A percentile compares a stretch with the other conserved stretches of the same genome.
Conservation (phyloP, 2,113 vertebrate genomes). For the Lophura nycthemera region DNA sequence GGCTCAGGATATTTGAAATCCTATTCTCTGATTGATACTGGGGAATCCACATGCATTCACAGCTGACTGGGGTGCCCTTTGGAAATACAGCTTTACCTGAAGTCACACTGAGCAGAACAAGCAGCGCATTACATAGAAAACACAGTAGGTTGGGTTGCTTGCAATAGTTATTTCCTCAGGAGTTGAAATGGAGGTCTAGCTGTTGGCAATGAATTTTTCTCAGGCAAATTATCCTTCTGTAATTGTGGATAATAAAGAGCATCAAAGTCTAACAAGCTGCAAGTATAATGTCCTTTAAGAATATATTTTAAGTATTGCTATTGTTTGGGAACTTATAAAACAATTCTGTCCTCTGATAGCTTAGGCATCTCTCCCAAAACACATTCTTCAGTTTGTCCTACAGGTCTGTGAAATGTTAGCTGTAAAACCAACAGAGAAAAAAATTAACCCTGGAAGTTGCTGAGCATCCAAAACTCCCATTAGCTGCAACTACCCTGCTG, state of each 20-base stretch:
- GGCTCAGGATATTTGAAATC: neutral
- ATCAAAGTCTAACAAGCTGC: neutral
- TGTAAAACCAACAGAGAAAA: conserved; percentile 57
- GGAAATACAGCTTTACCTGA: neutral
- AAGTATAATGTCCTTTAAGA: neutral
- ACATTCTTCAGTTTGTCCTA: conserved; percentile 21
- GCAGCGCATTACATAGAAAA: neutral
- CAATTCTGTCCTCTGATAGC: neutral
- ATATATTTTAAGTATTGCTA: neutral
- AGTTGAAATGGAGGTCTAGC: neutral
- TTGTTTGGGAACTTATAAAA: neutral
- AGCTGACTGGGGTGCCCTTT: neutral
- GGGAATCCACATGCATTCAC: neutral
- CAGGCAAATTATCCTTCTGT: neutral
- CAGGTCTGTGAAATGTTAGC: conserved; percentile 20
- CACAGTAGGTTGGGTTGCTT: neutral
- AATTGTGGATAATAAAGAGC: neutral
- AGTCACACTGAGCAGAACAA: neutral
- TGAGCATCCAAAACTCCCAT: conserved; percentile 55
- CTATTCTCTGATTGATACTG: neutral
- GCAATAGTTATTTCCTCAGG: neutral
- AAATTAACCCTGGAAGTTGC: conserved; percentile 61
- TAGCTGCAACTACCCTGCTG: conserved; percentile 20
- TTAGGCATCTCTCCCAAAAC: conserved; percentile 21
- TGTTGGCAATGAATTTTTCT: neutral